Evolutionary conservation across 1,140 invertebrate species (phyloP), one percentile per base, ranked within the genome.

Genomic region (Magallana ariakensis): DNA sequence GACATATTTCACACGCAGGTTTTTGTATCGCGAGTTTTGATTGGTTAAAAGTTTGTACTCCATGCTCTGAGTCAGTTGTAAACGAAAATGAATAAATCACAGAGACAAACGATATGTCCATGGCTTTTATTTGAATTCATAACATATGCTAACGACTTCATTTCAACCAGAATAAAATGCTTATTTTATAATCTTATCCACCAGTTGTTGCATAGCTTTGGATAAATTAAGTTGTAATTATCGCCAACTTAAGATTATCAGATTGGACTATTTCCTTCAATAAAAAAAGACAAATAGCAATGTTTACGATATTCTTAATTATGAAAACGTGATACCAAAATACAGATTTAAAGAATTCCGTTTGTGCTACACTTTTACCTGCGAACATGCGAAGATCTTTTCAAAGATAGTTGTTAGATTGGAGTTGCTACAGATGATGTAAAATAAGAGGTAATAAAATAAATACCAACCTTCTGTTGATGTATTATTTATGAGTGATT

Each of bases 61-160:
- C 66, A 26, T 75, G 66, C 10, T 33, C 66, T 75, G 66, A 75
- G 66, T 75, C 66, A 75, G 66, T 75, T 75, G 22, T 22, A 22
- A 75, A 75, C 15, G 22, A 75, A 75, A 75, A 26, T 75, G 66
- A 75, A 75, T 75, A 75, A 75, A 75, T 75, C 22, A 75, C 22
- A 75, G 33, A 75, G 66, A 75, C 66, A 75, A 75, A 75, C 66
- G 66, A 75, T 75, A 75, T 75, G 66, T 75, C 66, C 66, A 75
- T 75, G 66, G 22, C 33, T 75, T 19, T 70, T 70, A 70, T 70
- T 22, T 70, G 62, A 70, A 70, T 70, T 70, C 26, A 75, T 33
- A 26, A 33, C 26, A 75, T 75, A 75, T 75, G 19, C 66, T 75
- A 75, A 75, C 22, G 66, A 75, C 22, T 75, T 26, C 22, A 26